Conservation (phyloP, 2,888 invertebrate genomes). For the Eilema sororculum region DNA sequence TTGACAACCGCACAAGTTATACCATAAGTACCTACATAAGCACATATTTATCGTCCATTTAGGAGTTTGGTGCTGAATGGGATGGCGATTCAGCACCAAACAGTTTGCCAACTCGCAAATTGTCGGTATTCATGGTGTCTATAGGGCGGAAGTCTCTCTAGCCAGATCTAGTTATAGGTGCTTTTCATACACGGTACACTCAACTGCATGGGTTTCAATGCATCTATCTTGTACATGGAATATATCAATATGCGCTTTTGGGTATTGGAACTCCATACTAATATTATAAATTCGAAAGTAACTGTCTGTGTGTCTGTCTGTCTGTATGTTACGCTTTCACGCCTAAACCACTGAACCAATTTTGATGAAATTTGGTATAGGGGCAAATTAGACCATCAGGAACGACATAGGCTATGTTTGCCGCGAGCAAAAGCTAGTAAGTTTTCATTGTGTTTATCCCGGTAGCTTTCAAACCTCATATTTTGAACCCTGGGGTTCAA, state of each 20-base stretch:
- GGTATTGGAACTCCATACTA: too few species aligned
- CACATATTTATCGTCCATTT: constrained; percentile 53
- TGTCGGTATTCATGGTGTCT: constrained; percentile 59
- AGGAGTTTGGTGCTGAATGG: constrained; percentile 31
- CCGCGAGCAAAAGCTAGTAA: too few species aligned
- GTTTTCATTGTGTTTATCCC: too few species aligned
- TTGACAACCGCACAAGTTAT: not conserved
- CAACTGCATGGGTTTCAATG: not conserved
- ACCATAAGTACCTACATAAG: not conserved
- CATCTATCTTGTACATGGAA: not conserved
- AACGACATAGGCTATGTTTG: too few species aligned
- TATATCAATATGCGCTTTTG: not conserved
- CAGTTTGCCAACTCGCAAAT: constrained; percentile 62
- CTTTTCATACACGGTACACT: not conserved
- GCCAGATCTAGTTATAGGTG: not conserved
- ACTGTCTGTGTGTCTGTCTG: too few species aligned
- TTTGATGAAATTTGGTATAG: too few species aligned
- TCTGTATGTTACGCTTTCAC: too few species aligned
- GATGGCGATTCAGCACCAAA: constrained; percentile 53
- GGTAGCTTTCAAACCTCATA: too few species aligned
- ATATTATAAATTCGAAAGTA: too few species aligned
- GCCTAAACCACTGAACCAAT: too few species aligned
- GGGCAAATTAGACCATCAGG: too few species aligned
- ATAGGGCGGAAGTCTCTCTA: constrained; percentile 10
- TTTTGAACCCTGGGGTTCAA: too few species aligned